Percentiles rank a stretch among this genome's conserved stretches.
Evolutionary conservation across 2,888 invertebrate species (phyloP).

Genomic region (Glyphotaelius pellucidus): DNA sequence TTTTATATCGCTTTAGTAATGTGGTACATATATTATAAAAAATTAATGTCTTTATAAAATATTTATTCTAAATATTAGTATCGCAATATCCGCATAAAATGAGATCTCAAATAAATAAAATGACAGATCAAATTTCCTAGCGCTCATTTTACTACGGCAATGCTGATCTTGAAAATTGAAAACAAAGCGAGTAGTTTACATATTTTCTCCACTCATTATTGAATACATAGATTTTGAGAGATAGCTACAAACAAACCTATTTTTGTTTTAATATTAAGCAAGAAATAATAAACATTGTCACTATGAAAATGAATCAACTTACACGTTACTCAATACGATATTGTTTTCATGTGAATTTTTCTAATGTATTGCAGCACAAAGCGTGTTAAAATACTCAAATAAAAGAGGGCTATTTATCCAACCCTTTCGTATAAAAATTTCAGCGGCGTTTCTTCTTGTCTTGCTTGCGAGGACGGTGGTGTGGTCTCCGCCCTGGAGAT

Average conservation of each 20-base stretch:
- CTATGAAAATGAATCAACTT: not conserved
- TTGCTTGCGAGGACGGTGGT: constrained; percentile 80
- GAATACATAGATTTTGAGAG: not conserved
- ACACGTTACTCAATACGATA: not conserved
- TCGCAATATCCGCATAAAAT: not conserved
- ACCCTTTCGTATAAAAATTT: constrained; percentile 23
- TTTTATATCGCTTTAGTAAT: not conserved
- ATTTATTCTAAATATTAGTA: not conserved
- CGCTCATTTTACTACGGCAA: not conserved
- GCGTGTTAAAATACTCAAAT: not conserved
- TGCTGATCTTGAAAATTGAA: not conserved
- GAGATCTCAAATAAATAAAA: not conserved
- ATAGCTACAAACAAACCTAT: not conserved
- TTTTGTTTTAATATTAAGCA: not conserved
- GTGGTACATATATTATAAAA: not conserved
- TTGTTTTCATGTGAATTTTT: not conserved
- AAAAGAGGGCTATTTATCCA: constrained; percentile 64
- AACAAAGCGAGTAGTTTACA: not conserved
- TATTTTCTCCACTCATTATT: not conserved
- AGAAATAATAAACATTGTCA: not conserved
- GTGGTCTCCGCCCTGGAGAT: constrained; percentile 83
- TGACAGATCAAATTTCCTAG: not conserved
- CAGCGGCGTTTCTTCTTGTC: constrained; percentile 85
- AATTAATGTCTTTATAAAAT: not conserved
- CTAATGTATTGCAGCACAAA: not conserved